A percentile compares a stretch with the other conserved stretches of the same genome.
Conservation (phyloP, 2,888 invertebrate genomes). For the Cyclophora punctaria region DNA sequence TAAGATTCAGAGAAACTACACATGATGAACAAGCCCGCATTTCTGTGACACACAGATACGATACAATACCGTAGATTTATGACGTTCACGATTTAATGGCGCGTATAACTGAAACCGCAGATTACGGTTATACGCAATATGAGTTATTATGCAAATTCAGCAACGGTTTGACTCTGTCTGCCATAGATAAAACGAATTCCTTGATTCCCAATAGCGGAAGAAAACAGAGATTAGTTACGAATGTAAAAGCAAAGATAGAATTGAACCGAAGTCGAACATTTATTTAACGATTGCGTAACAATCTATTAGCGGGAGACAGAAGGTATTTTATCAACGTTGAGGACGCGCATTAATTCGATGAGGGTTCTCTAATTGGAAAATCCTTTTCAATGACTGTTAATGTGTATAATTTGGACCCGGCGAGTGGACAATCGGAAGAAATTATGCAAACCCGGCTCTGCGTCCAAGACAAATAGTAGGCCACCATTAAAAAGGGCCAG, state of each 20-base stretch:
- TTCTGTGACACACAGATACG: constrained; percentile 37
- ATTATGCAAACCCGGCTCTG: constrained; percentile 39
- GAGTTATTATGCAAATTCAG: not conserved
- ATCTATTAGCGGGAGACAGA: constrained; percentile 39
- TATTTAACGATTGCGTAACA: constrained; percentile 24
- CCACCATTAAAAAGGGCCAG: constrained; percentile 26
- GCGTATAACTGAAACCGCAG: constrained; percentile 19
- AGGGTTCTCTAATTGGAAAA: constrained; percentile 51
- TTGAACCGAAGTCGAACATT: constrained; percentile 10
- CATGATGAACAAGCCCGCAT: constrained; percentile 25
- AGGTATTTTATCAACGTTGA: constrained; percentile 42
- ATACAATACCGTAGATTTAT: constrained; percentile 51
- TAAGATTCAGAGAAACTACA: constrained; percentile 18
- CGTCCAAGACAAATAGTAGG: constrained; percentile 26
- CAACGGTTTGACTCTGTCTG: no score
- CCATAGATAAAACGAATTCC: not conserved
- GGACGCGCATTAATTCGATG: constrained; percentile 52
- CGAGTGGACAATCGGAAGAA: constrained; percentile 42
- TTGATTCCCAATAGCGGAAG: not conserved
- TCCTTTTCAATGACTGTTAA: constrained; percentile 51
- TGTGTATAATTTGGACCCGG: constrained; percentile 55
- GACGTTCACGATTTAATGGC: constrained; percentile 32
- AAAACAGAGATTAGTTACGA: constrained; percentile 7
- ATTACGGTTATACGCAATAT: constrained; percentile 13
- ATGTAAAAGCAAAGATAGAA: constrained; percentile 18